Evolutionary conservation across 2,888 invertebrate species (phyloP), one percentile per base, ranked within the genome.

Genomic region (Isoperla grammatica): DNA sequence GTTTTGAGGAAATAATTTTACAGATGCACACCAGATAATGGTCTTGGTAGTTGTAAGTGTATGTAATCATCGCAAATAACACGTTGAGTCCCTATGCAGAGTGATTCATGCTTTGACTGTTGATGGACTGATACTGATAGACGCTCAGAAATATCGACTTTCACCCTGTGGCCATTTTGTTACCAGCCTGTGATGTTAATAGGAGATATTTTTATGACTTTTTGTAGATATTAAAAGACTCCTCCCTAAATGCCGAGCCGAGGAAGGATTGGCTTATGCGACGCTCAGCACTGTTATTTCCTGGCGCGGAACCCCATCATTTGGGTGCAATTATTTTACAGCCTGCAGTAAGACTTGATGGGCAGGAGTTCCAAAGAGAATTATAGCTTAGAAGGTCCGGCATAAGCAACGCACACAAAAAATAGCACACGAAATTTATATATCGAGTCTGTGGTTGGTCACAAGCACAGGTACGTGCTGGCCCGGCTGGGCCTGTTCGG

Each of bases 281-380:
- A 19, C 37, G 37, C 37, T 29, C 53, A 19, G 17, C 39, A 17
- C 45, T 45, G 11, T 53, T 19, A 19, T 53, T 37, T 17, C 39
- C 11, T 37, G n/a, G 39, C 39, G 53, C 19, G 53, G 53, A 61
- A 63, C 61, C 63, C 63, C 63, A 61, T 63, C 61, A 63, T 63
- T 63, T 63, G 63, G 60, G 35, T 46, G 63, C 63, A 63, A 63
- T 63, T 63, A 63, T 63, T 63, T 59, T 55, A 56, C 55, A 45
- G 63, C 61, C 63, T 59, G 59, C 56, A 63, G 61, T 63, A 59
- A 61, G 15, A 22, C 57, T 61, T 61, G 61, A 61, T 61, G 63
- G 63, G 57, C 61, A 61, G 61, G 53, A 59, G 53, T 53, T 53
- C 20, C 39, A 19, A 37, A 19, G 56, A 56, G 56, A 56, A 56